Base-by-base conservation (phyloP, 2,797 vertebrate species). In the Myotis findleyi region DNA sequence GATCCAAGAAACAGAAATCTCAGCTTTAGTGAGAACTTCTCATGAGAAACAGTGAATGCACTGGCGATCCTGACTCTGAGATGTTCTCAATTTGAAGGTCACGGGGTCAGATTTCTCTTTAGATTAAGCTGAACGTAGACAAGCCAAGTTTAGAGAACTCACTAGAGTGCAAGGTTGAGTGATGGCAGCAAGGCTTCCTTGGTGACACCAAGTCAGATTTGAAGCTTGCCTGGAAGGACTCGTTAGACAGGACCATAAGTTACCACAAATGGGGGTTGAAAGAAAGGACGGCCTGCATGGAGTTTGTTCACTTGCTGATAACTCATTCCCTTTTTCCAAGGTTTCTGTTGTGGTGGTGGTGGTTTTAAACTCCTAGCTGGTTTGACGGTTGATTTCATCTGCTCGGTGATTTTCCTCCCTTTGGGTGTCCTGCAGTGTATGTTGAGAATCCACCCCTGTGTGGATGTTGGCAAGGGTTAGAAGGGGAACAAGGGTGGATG, bases 351-450 rank as follows among this genome's bases (percentile, higher is more conserved):
- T 36, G 36, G 49, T 44, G 47, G 64, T 51, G 27, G 47, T 59
- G 2, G 89, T 53, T 83, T 84, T n/a, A 81, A 95, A 91, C 27
- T 82, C 36, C 47, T 55, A 13, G 38, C 49, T 75, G 68, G 38
- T 25, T 55, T 76, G 66, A 57, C 3, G 5, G 12, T 20, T 62
- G n/a, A 51, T 85, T 81, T 94, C 72, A 49, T 57, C 85, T 86
- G 49, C 41, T 94, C 59, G 13, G 47, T n/a, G 92, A 91, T 9
- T 82, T 73, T 93, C 89, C 93, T 95, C 75, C 87, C 97, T 98
- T 98, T 98, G 96, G 97, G 96, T 96, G 97, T 97, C 97, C 97
- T 98, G 98, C 96, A 95, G 77, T 81, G 79, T 49, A 33, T 0
- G 80, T 27, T 84, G 89, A 97, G 97, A 96, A 95, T 95, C 83